Base-by-base conservation (phyloP, 2,113 vertebrate genomes). In the Melozone crissalis region DNA sequence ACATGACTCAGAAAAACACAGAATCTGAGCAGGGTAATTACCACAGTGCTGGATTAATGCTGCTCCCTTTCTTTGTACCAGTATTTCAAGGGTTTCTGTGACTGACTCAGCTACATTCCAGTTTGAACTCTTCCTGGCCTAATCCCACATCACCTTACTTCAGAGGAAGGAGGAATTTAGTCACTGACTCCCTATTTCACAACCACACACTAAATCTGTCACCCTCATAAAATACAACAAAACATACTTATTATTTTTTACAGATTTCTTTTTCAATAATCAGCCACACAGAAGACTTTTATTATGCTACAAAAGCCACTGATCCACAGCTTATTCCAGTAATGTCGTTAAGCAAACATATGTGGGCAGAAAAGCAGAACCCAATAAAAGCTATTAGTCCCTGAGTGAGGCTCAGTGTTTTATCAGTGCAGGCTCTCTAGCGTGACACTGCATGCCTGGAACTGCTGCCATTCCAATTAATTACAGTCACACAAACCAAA, bases 21-120 rank as follows among this genome's bases (percentile, higher is more conserved):
- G 69, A 95, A 95, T 95, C 72, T 90, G 94, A 97, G 91, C 95
- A 91, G 95, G 94, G 93, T 79, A 92, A 96, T 97, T 96, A 97
- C 81, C 81, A 96, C 76, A 55, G 41, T 67, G 55, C 74, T 95
- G 90, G 95, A 94, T 97, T 95, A 97, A 78, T 73, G 72, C 66
- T 91, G 84, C 86, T 97, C 81, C 57, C 35, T 78, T 79, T 94
- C 74, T 95, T 58, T 69, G 26, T 84, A 88, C 30, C 30, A 91
- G 31, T 80, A 80, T 91, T 97, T 95, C 77, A 94, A 84, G 91
- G 37, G 72, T 90, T 95, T 93, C 86, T 87, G 62, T 39, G 58
- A 95, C 85, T 95, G 97, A 90, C 86, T 95, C 93, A 95, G 86
- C 91, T 91, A 76, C 62, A 94, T 72, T 87, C 66, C 55, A 47